Conservation (phyloP, 2,888 invertebrate genomes). For the Nineta flava region DNA sequence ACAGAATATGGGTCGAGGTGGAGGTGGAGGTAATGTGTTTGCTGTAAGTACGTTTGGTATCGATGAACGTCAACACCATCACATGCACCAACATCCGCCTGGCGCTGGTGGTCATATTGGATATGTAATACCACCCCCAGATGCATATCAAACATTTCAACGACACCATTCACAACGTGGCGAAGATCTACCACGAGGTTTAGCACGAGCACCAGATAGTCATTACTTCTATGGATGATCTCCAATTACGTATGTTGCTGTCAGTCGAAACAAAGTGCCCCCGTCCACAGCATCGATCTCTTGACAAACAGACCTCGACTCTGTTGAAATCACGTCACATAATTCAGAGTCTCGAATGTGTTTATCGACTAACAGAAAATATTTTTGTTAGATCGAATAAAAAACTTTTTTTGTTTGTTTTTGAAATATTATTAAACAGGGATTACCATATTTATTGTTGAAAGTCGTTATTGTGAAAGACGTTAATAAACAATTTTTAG, state of each 20-base stretch:
- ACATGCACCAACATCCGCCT: slow-evolving; percentile 26
- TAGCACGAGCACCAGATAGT: slow-evolving; percentile 46
- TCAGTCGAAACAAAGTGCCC: background rate
- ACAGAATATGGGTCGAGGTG: background rate
- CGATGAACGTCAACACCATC: slow-evolving; percentile 27
- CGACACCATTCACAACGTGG: slow-evolving; percentile 24
- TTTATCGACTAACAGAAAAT: background rate
- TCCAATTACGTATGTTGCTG: background rate
- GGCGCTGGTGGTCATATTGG: slow-evolving; percentile 23
- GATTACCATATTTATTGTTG: too few relatives aligned
- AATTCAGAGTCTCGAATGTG: background rate
- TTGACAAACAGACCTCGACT: background rate
- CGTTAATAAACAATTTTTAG: too few relatives aligned
- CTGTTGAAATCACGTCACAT: background rate
- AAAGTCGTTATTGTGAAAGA: too few relatives aligned
- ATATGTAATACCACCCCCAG: slow-evolving; percentile 23
- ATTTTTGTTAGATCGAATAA: background rate
- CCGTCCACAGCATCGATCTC: background rate
- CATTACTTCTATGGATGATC: slow-evolving; percentile 67
- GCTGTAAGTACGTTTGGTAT: slow-evolving; percentile 24
- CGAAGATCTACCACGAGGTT: slow-evolving; percentile 34
- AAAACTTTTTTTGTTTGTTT: too few relatives aligned
- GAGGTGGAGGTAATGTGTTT: slow-evolving; percentile 31
- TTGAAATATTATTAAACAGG: too few relatives aligned
- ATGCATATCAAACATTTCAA: slow-evolving; percentile 24